Conservation (phyloP, 1,140 invertebrate species). For the Lasioglossum baleicum region DNA sequence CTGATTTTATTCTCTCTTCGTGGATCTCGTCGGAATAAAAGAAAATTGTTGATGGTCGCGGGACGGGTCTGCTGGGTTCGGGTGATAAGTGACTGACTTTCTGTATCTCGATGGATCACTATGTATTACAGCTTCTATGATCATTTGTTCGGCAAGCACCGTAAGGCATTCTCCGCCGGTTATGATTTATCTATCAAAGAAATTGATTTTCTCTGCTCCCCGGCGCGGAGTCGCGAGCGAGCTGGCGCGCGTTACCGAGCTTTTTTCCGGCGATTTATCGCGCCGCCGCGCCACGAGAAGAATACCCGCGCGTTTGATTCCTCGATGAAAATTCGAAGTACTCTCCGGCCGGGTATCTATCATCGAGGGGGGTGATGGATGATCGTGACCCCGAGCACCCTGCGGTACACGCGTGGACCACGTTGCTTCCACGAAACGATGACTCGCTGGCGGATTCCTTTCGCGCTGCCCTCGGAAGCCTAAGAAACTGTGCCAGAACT, state of each 20-base stretch:
- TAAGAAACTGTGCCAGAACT: no score
- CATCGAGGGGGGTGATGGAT: slow-evolving; percentile 40
- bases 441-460: background rate
- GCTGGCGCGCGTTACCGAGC: background rate
- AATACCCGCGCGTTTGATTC: slow-evolving; percentile 26
- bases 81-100: slow-evolving; percentile 49
- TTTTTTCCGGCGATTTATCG: slow-evolving; percentile 48
- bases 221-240: background rate
- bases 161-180: slow-evolving; percentile 31
- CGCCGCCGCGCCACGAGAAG: slow-evolving; percentile 43
- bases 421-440: slow-evolving; percentile 7
- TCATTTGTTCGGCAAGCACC: slow-evolving; percentile 49
- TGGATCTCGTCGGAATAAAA: background rate
- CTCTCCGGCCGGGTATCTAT: slow-evolving; percentile 25
- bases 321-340: slow-evolving; percentile 46
- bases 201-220: slow-evolving; percentile 42
- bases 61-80: no score
- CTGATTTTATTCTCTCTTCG: slow-evolving; percentile 38
- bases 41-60: slow-evolving; percentile 26
- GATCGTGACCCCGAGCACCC: slow-evolving; percentile 11
- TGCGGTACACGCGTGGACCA: slow-evolving; percentile 9
- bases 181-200: slow-evolving; percentile 46
- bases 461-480: no score
- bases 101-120: slow-evolving; percentile 44
- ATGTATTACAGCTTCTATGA: slow-evolving; percentile 51